Evolutionary conservation across 2,888 invertebrate genomes (phyloP).

Genomic region (Sinelater perroti): DNA sequence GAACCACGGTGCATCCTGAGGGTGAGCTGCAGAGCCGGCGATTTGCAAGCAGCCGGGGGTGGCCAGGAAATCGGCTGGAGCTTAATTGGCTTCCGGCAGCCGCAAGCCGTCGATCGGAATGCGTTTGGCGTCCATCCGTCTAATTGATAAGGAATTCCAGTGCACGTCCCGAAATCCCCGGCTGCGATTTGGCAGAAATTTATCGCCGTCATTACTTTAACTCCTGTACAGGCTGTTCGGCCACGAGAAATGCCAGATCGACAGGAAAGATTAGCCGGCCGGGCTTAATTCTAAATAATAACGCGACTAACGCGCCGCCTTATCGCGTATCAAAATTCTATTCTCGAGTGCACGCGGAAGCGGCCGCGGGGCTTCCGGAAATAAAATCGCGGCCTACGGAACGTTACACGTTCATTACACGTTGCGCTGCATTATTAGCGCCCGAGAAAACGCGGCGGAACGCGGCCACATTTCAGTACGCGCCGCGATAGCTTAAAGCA

Average conservation of each 20-base stretch:
- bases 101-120: no score
- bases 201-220: conserved; percentile 32
- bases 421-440: conserved; percentile 1
- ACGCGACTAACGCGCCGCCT: conserved; percentile 30
- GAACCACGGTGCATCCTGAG: no score
- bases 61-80: no score
- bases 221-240: conserved; percentile 32
- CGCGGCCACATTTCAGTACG: conserved; percentile 13
- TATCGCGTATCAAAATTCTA: conserved; percentile 38
- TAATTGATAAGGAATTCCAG: no score
- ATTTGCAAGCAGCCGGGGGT: no score
- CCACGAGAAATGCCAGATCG: conserved; percentile 26
- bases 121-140: no score
- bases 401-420: background rate
- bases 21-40: no score
- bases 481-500: conserved; percentile 15
- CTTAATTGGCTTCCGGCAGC: no score
- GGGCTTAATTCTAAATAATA: conserved; percentile 38
- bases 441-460: no score
- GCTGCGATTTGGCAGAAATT: conserved; percentile 28
- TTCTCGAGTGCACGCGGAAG: conserved; percentile 34
- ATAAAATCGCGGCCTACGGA: conserved; percentile 28
- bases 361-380: conserved; percentile 26
- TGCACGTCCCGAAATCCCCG: conserved; percentile 10
- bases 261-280: conserved; percentile 31